A percentile compares a stretch with the other conserved stretches of the same genome.
phyloP scores from a whole-genome alignment of 35 echinoderm and acorn worm species.

The Hemicentrotus pulcherrimus region DNA sequence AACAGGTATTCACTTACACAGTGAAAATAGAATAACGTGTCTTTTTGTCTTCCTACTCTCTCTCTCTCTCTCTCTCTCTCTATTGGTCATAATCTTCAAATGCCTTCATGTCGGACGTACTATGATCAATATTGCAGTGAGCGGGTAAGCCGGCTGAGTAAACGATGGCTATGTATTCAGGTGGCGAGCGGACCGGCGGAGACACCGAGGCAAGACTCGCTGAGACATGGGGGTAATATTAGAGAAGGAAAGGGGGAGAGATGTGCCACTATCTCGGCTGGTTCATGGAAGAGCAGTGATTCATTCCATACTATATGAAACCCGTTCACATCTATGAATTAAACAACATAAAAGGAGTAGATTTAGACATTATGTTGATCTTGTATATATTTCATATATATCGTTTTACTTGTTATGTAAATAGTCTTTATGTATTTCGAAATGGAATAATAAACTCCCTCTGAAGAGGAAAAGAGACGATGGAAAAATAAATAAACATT shows the following conservation, averaged over 20 bases:
- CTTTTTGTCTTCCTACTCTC: not conserved
- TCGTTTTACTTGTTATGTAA: too few species aligned
- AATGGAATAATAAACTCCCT: too few species aligned
- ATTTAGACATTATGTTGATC: too few species aligned
- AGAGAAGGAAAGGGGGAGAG: not conserved
- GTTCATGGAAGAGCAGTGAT: not conserved
- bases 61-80: not conserved
- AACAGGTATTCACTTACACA: slow-evolving; percentile 31
- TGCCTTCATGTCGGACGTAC: slow-evolving; percentile 24
- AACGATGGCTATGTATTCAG: slow-evolving; percentile 41
- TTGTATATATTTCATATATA: too few species aligned
- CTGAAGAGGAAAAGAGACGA: too few species aligned
- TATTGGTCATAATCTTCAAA: not conserved
- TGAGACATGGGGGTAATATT: not conserved
- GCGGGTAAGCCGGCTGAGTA: slow-evolving; percentile 33
- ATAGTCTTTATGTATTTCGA: too few species aligned
- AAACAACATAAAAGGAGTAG: too few species aligned
- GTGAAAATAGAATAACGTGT: not conserved
- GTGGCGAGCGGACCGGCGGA: not conserved
- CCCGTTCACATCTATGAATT: not conserved
- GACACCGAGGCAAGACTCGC: not conserved
- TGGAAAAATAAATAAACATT: too few species aligned
- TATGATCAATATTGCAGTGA: slow-evolving; percentile 28
- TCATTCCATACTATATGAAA: not conserved
- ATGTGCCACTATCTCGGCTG: not conserved